Evolutionary conservation across 2,113 vertebrate species (phyloP).

Genomic region (Callochromis pleurospilus): DNA sequence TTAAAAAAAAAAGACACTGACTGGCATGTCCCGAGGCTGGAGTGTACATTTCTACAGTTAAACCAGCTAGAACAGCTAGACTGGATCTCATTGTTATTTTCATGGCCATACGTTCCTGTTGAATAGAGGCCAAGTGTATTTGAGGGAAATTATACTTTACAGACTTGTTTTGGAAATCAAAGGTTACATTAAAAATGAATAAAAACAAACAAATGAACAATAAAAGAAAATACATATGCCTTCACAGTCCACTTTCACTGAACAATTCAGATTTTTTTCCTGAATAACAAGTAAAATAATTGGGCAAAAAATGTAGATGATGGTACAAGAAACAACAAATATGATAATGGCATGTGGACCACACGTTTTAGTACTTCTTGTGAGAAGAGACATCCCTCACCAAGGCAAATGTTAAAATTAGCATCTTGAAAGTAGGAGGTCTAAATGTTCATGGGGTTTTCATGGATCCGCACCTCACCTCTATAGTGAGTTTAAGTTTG

Average conservation of each 20-base stretch:
- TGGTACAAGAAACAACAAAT: background rate
- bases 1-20: background rate
- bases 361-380: background rate
- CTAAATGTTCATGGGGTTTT: background rate
- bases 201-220: background rate
- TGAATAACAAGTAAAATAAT: background rate
- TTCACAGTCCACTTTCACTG: background rate
- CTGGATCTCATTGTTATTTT: conserved; percentile 18
- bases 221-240: background rate
- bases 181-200: background rate
- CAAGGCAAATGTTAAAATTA: background rate
- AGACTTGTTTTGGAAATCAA: background rate
- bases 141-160: background rate
- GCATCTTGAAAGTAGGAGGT: background rate
- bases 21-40: background rate
- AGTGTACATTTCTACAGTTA: conserved; percentile 1
- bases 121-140: background rate
- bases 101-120: background rate
- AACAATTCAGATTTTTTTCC: background rate
- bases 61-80: conserved; percentile 10
- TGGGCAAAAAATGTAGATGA: background rate
- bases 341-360: background rate
- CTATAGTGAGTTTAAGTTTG: background rate
- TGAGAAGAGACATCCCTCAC: background rate
- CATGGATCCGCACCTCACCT: background rate